Conservation (phyloP, 1,140 invertebrate species). For the Cydia pomonella region DNA sequence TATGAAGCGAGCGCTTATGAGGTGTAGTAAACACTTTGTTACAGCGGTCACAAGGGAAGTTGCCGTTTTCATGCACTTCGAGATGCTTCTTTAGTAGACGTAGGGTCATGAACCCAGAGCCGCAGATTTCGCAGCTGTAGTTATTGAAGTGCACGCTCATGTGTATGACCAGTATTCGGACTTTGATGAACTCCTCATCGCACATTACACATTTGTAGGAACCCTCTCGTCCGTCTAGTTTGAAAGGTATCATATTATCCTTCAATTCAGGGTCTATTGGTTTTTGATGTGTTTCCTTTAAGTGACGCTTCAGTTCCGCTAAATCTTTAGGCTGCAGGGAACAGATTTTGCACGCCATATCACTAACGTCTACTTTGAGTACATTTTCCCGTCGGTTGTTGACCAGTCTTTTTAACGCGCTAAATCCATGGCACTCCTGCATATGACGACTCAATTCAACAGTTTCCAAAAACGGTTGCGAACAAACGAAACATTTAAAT, state of each 20-base stretch:
- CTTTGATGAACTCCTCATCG: constrained; percentile 80
- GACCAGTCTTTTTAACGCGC: constrained; percentile 59
- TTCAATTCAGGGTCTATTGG: constrained; percentile 62
- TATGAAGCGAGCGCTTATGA: constrained; percentile 64
- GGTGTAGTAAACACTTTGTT: constrained; percentile 70
- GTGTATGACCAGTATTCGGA: constrained; percentile 69
- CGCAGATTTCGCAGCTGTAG: constrained; percentile 77
- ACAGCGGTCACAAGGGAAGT: constrained; percentile 67
- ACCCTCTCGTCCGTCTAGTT: constrained; percentile 54
- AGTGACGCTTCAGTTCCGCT: constrained; percentile 57
- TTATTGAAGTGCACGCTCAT: constrained; percentile 77
- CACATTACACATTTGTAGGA: constrained; percentile 80
- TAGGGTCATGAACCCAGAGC: constrained; percentile 80
- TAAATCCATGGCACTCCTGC: constrained; percentile 58
- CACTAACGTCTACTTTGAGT: constrained; percentile 67
- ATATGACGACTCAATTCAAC: constrained; percentile 60
- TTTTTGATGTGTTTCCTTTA: constrained; percentile 63
- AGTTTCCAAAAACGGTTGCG: constrained; percentile 63
- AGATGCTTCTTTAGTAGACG: constrained; percentile 79
- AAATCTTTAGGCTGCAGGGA: constrained; percentile 48
- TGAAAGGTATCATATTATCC: constrained; percentile 72
- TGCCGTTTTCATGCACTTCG: constrained; percentile 77
- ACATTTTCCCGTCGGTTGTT: constrained; percentile 68
- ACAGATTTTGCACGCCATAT: constrained; percentile 64
- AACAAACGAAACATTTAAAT: constrained; percentile 72